Base-by-base conservation (phyloP, 92 coral and sea anemone species). In the Umimayanthus chanpuru region DNA sequence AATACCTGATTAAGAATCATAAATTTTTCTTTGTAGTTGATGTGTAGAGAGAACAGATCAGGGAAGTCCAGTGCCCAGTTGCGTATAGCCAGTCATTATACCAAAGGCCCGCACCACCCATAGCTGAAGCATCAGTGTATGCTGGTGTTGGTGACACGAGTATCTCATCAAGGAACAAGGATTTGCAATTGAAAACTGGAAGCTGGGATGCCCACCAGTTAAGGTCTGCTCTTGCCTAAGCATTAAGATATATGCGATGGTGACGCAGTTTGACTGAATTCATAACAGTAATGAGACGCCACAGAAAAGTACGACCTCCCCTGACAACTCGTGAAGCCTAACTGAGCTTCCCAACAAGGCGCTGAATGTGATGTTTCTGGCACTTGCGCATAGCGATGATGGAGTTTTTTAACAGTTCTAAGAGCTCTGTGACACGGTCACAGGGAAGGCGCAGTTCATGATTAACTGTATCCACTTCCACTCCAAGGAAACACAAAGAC, bases 21-120 rank as follows among this genome's bases (percentile, higher is more conserved):
- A 65, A 88, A 88, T n/a, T 83, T 74, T 39, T 89, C 91, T 74
- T 82, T 89, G 78, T 82, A 89, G 78, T 89, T 82, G 91, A 89
- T 85, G 76, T 79, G 89, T 32, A 89, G 89, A 50, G 89, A 50
- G 76, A 30, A 89, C 73, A 89, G 36, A 39, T 58, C 81, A 5
- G 86, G 86, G 68, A 30, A 18, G 79, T 90, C 86, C 41, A 90
- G 41, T 14, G 92, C 92, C 89, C 92, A 90, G 92, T 85, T 85
- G 67, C 23, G 36, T 82, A 89, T 80, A 89, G 30, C 91, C 88
- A 89, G 84, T 89, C 91, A 74, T 80, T 71, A 20, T 70, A 25
- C 89, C 89, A 89, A 23, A 64, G 66, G 38, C 92, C 66, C 38
- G 86, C 92, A 49, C 77, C 92, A 25, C 92, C 86, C 76, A 79